These are phyloP conservation scores for Galeruca laticollis DNA, from an alignment of 2,888 invertebrate genomes.

Conservation along the genomic window DNA sequence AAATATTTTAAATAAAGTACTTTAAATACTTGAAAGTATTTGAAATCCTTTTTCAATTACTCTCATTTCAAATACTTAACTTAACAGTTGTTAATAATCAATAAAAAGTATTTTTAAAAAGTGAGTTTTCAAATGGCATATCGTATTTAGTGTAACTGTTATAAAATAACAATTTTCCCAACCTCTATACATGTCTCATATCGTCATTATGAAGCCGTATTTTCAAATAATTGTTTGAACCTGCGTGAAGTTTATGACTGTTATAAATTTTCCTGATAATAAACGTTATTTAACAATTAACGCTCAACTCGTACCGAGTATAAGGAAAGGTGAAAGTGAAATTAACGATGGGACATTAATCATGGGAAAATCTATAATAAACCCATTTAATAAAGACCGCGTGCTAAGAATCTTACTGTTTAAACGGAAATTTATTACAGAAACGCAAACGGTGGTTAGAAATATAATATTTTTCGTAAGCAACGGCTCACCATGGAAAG, in stretches of 20 bases:
- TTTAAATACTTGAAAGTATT: no score
- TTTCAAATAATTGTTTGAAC: no score
- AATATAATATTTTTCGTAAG: no score
- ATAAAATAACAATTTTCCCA: no score
- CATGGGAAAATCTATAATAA: constrained; percentile 27
- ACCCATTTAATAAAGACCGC: constrained; percentile 25
- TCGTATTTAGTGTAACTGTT: no score
- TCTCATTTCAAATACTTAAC: no score
- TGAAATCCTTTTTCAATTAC: no score
- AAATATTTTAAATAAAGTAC: no score
- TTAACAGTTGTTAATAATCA: no score
- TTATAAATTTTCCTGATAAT: constrained; percentile 6
- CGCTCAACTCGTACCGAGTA: background rate
- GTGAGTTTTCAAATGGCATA: no score
- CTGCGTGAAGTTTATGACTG: background rate
- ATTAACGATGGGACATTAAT: constrained; percentile 24
- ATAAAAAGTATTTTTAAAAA: no score
- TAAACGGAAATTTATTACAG: constrained; percentile 15
- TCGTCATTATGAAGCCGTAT: background rate
- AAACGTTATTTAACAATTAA: constrained; percentile 16
- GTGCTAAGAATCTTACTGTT: constrained; percentile 18
- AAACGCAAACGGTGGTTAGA: background rate
- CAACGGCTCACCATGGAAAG: no score
- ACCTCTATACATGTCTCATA: background rate
- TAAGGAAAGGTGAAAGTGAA: constrained; percentile 25